phyloP scores from a whole-genome alignment of 2,113 vertebrate genomes.

The Electrona antarctica region DNA sequence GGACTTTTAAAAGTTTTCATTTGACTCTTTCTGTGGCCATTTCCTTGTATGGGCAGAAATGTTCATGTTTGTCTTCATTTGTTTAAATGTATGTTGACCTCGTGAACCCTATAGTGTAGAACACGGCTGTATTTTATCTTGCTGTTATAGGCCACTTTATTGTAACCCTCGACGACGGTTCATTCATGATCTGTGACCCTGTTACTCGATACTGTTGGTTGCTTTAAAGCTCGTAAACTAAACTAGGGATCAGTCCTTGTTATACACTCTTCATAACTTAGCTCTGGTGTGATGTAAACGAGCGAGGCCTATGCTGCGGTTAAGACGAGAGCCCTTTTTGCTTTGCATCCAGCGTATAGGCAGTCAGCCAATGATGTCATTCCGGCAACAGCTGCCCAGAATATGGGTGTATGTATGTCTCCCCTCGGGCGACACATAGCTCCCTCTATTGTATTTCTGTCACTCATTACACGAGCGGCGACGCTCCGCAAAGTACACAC shows the following conservation, averaged over 20 bases:
- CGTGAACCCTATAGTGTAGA: no score
- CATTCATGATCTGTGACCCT: no score
- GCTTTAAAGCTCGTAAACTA: no score
- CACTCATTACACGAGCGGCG: slow-evolving; percentile 40
- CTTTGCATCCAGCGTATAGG: slow-evolving; percentile 42
- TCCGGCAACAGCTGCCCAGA: slow-evolving; percentile 37
- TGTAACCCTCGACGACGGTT: no score
- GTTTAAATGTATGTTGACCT: no score
- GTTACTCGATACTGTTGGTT: not conserved
- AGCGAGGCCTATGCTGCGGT: not conserved
- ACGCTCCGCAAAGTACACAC: slow-evolving; percentile 27
- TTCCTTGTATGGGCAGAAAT: no score
- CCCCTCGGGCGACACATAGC: slow-evolving; percentile 51
- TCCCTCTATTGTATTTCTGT: slow-evolving; percentile 58
- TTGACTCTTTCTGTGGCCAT: no score
- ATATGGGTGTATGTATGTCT: slow-evolving; percentile 49
- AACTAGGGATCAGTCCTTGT: not conserved
- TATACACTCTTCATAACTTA: not conserved
- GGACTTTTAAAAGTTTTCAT: no score
- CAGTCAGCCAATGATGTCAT: slow-evolving; percentile 57
- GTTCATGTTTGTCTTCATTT: no score
- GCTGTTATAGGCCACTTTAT: no score
- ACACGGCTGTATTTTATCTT: no score
- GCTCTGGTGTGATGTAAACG: not conserved
- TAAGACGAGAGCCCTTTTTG: slow-evolving; percentile 11